Evolutionary conservation across 2,888 invertebrate genomes (phyloP).

Genomic region (Phortica magna): DNA sequence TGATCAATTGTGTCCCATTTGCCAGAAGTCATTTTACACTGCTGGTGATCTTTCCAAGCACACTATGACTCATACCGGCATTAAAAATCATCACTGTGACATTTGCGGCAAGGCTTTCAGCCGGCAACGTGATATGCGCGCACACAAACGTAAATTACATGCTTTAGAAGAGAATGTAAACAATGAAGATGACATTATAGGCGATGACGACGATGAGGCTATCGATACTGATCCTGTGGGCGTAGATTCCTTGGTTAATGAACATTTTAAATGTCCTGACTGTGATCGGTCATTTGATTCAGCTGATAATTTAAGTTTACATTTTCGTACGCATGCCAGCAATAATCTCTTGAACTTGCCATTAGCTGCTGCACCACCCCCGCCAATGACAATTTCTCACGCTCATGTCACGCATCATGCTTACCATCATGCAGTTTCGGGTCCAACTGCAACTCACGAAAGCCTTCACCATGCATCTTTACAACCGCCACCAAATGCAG

Average conservation of each 20-base stretch:
- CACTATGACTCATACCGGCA: slow-evolving; percentile 81
- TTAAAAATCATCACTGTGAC: slow-evolving; percentile 82
- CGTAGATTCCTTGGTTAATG: slow-evolving; percentile 58
- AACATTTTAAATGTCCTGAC: slow-evolving; percentile 76
- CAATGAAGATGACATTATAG: slow-evolving; percentile 64
- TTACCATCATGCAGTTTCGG: slow-evolving; percentile 44
- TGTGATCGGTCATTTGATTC: slow-evolving; percentile 77
- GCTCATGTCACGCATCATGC: slow-evolving; percentile 22
- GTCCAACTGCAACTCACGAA: slow-evolving; percentile 44
- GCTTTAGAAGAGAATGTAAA: slow-evolving; percentile 58
- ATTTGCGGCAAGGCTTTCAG: slow-evolving; percentile 80
- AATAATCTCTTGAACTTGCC: slow-evolving; percentile 68
- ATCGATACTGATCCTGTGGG: slow-evolving; percentile 62
- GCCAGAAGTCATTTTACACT: slow-evolving; percentile 81
- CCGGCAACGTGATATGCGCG: slow-evolving; percentile 80
- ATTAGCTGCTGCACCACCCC: slow-evolving; percentile 55
- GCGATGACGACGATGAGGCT: slow-evolving; percentile 62
- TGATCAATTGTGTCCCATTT: slow-evolving; percentile 81
- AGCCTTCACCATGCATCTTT: slow-evolving; percentile 56
- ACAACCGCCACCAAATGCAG: slow-evolving; percentile 57
- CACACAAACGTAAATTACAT: slow-evolving; percentile 77
- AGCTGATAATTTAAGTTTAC: slow-evolving; percentile 73
- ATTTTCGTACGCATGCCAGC: slow-evolving; percentile 75
- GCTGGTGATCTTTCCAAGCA: slow-evolving; percentile 82
- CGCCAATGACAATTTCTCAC: slow-evolving; percentile 41